These are phyloP conservation scores for Pristis pectinata DNA, from an alignment of 2,797 vertebrate genomes.

Conservation along the genomic window DNA sequence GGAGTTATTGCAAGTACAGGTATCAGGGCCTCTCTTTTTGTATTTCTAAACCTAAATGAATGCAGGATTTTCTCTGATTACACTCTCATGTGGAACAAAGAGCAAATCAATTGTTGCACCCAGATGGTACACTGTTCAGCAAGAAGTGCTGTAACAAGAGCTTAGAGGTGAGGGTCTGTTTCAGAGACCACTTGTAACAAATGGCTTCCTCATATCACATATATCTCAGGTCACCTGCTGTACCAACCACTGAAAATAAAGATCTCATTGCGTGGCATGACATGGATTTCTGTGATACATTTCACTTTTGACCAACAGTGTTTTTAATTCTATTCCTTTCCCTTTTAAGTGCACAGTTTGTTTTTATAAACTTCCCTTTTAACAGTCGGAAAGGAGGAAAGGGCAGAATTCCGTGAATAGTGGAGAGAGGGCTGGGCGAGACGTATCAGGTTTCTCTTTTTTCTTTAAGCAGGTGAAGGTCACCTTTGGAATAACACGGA, in stretches of 20 bases:
- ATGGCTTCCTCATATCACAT: neutral
- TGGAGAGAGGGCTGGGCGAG: neutral
- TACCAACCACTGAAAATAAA: neutral
- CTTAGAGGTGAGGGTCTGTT: neutral
- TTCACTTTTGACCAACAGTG: neutral
- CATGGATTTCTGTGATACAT: neutral
- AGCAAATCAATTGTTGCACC: neutral
- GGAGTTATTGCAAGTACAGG: neutral
- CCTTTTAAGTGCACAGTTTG: neutral
- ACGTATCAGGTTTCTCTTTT: neutral
- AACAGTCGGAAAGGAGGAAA: neutral
- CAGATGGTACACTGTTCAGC: too few species aligned
- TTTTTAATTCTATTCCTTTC: neutral
- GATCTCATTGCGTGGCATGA: neutral
- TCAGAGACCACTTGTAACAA: neutral
- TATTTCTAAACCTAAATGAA: neutral
- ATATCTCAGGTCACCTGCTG: neutral
- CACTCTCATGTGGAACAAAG: neutral
- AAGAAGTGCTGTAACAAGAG: neutral
- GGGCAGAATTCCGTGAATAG: too few species aligned
- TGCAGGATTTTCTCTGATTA: neutral
- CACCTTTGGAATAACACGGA: slow-evolving; percentile 51
- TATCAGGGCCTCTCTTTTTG: neutral
- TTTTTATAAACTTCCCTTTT: neutral
- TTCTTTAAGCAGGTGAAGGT: slow-evolving; percentile 46